Conservation (phyloP, 1,140 invertebrate genomes). For the Scaptomyza pallida region DNA sequence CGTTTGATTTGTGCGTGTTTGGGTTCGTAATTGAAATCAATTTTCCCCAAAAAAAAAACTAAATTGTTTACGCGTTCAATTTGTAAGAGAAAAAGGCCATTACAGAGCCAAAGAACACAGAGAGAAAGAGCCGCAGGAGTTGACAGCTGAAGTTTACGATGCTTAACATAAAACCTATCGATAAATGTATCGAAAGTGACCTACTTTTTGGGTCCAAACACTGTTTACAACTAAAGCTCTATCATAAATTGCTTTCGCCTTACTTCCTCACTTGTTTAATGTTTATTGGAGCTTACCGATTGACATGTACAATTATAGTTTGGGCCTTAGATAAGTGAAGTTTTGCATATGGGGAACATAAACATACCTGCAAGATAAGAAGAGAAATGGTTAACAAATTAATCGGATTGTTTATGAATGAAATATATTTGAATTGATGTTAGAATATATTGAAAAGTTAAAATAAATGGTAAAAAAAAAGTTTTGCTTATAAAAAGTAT, state of each 20-base stretch:
- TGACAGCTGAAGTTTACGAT: constrained; percentile 4
- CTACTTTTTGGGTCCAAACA: constrained; percentile 47
- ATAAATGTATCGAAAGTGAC: constrained; percentile 22
- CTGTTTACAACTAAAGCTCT: constrained; percentile 39
- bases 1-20: constrained; percentile 34
- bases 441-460: neutral
- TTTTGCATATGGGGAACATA: constrained; percentile 36
- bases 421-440: neutral
- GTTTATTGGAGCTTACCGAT: constrained; percentile 48
- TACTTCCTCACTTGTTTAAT: neutral
- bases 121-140: neutral
- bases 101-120: neutral
- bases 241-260: neutral
- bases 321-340: constrained; percentile 35
- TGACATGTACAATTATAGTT: constrained; percentile 49
- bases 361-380: constrained; percentile 52
- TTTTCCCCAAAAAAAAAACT: constrained; percentile 21
- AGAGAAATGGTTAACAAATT: constrained; percentile 28
- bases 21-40: constrained; percentile 45
- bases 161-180: constrained; percentile 3
- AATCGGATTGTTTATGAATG: constrained; percentile 24
- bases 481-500: too few species aligned
- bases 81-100: neutral
- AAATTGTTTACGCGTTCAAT: constrained; percentile 30
- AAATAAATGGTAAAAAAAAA: neutral